Percentiles rank a stretch among this genome's conserved stretches.
Evolutionary conservation across 2,888 invertebrate species (phyloP).

Genomic region (Drosophila multiciliata): DNA sequence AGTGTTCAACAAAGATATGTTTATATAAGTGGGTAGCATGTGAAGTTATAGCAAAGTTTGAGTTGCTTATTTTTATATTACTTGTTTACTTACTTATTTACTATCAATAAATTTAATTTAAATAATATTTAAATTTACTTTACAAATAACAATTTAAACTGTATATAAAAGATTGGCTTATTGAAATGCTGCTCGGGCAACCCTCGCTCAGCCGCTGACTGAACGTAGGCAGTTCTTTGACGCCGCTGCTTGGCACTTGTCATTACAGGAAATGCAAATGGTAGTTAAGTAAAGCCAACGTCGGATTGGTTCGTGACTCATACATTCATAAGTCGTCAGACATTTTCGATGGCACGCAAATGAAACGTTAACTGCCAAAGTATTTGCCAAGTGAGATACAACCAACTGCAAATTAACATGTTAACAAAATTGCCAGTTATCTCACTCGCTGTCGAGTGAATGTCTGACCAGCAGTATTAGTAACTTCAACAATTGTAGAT

Average conservation of each 20-base stretch:
- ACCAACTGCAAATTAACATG: constrained; percentile 75
- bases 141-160: neutral
- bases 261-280: constrained; percentile 72
- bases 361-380: constrained; percentile 47
- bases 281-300: constrained; percentile 56
- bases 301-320: constrained; percentile 60
- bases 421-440: constrained; percentile 76
- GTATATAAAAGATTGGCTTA: neutral
- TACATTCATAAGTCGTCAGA: constrained; percentile 43
- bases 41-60: constrained; percentile 3
- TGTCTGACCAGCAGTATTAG: constrained; percentile 31
- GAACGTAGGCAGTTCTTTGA: constrained; percentile 10
- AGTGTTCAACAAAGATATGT: constrained; percentile 12
- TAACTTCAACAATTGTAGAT: constrained; percentile 23
- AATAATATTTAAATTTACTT: neutral
- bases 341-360: constrained; percentile 46
- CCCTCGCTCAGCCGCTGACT: constrained; percentile 32
- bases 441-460: constrained; percentile 20
- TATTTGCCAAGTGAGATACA: constrained; percentile 58
- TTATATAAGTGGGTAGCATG: constrained; percentile 5
- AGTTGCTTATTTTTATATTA: neutral
- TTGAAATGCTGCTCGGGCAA: neutral
- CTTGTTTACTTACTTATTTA: neutral
- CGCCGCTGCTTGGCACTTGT: constrained; percentile 53
- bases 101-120: neutral